phyloP scores from a whole-genome alignment of 2,113 vertebrate genomes.

The Madoqua kirkii region DNA sequence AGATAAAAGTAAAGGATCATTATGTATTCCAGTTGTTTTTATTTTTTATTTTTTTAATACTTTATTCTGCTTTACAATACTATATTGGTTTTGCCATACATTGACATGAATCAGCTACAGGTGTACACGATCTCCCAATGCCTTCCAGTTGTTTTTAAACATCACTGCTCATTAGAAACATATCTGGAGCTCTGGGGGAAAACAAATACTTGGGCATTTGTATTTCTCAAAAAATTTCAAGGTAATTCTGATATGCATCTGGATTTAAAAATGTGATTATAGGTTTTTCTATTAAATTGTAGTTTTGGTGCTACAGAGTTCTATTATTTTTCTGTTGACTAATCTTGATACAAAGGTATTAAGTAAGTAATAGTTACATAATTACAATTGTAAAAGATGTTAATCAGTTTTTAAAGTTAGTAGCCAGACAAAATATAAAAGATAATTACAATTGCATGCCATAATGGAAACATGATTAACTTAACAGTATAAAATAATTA shows the following conservation, averaged over 20 bases:
- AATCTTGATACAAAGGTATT: background rate
- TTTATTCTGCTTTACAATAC: too few relatives aligned
- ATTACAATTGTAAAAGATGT: background rate
- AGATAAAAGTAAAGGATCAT: too few relatives aligned
- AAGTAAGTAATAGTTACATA: background rate
- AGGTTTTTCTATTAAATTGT: background rate
- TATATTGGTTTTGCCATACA: too few relatives aligned
- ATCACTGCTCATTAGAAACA: background rate
- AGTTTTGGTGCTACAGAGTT: background rate
- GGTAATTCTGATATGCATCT: background rate
- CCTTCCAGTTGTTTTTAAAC: background rate
- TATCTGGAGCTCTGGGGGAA: background rate
- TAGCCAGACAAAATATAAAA: background rate
- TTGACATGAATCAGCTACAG: too few relatives aligned
- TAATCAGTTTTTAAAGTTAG: background rate
- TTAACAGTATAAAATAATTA: background rate
- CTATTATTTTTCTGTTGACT: background rate
- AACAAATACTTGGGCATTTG: background rate
- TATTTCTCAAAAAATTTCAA: background rate
- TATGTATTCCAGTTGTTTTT: background rate
- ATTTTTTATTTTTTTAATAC: too few relatives aligned
- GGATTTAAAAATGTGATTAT: background rate
- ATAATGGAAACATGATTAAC: background rate
- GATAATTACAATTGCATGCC: background rate
- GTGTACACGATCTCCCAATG: too few relatives aligned